Evolutionary conservation across 2,113 vertebrate species (phyloP).

Genomic region (Elachura formosa): DNA sequence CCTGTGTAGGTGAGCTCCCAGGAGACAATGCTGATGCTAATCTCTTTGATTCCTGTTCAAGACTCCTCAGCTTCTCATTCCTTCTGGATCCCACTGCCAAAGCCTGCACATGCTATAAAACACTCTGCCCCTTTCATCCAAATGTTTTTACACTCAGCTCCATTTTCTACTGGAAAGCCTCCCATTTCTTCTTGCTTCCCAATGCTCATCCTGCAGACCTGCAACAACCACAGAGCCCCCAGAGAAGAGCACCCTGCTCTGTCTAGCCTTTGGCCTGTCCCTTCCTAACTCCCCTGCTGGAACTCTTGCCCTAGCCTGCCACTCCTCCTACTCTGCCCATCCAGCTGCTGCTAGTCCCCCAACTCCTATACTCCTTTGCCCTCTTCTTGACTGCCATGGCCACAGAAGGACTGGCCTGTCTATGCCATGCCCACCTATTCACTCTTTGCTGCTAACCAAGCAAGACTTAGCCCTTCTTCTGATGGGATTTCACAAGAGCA

Average conservation of each 20-base stretch:
- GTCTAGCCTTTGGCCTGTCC: neutral
- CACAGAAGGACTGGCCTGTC: neutral
- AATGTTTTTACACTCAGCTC: neutral
- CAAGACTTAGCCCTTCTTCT: neutral
- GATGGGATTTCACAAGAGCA: neutral
- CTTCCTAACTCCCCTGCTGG: neutral
- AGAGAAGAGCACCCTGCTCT: neutral
- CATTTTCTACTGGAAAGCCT: neutral
- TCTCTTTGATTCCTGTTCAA: neutral
- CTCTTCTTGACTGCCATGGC: neutral
- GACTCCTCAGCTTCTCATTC: neutral
- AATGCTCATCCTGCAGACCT: neutral
- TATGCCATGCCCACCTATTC: neutral
- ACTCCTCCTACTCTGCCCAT: neutral
- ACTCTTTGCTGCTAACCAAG: neutral
- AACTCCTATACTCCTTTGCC: neutral
- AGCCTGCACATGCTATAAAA: neutral
- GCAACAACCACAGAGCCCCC: neutral
- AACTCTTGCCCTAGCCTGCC: neutral
- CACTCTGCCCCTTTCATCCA: neutral
- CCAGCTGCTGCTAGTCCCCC: neutral
- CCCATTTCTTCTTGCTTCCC: neutral
- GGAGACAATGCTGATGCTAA: rapidly evolving
- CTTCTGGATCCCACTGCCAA: neutral
- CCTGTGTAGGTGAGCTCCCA: neutral